These are phyloP conservation scores for Peucedramus taeniatus DNA, from an alignment of 2,113 vertebrate genomes.

Conservation along the genomic window DNA sequence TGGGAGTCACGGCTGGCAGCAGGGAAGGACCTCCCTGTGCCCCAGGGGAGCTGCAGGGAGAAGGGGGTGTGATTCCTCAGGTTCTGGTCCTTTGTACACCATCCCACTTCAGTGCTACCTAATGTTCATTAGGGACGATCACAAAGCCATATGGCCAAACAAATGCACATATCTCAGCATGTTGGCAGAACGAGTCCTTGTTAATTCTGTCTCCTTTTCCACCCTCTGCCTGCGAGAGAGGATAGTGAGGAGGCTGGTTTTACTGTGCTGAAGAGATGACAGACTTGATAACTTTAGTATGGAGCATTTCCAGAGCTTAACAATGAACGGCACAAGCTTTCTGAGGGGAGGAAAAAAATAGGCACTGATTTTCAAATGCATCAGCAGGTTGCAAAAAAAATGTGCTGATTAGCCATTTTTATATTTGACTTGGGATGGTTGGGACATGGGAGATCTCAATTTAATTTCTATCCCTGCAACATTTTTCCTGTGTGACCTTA, in stretches of 20 bases:
- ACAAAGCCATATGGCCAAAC: slow-evolving; percentile 56
- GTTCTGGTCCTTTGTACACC: slow-evolving; percentile 6
- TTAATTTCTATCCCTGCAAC: not conserved
- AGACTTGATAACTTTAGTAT: slow-evolving; percentile 38
- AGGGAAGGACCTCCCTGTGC: not conserved
- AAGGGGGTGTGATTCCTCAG: slow-evolving; percentile 47
- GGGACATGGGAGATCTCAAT: not conserved
- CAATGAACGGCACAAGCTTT: slow-evolving; percentile 52
- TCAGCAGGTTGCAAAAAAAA: slow-evolving; percentile 41
- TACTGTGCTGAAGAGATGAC: slow-evolving; percentile 27
- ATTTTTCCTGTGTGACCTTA: not conserved
- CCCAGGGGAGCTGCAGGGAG: not conserved
- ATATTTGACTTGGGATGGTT: not conserved
- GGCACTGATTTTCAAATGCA: slow-evolving; percentile 44
- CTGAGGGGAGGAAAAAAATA: slow-evolving; percentile 38
- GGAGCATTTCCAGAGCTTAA: slow-evolving; percentile 44
- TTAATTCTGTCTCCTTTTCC: slow-evolving; percentile 9
- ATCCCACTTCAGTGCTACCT: slow-evolving; percentile 15
- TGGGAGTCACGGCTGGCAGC: not conserved
- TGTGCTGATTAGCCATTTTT: slow-evolving; percentile 47
- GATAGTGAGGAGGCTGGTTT: slow-evolving; percentile 26
- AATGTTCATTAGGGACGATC: slow-evolving; percentile 40
- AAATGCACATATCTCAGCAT: not conserved
- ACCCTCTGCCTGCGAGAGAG: slow-evolving; percentile 15
- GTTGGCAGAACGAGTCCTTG: slow-evolving; percentile 31